Evolutionary conservation across 1,140 invertebrate species (phyloP).

Genomic region (Cydia splendana): DNA sequence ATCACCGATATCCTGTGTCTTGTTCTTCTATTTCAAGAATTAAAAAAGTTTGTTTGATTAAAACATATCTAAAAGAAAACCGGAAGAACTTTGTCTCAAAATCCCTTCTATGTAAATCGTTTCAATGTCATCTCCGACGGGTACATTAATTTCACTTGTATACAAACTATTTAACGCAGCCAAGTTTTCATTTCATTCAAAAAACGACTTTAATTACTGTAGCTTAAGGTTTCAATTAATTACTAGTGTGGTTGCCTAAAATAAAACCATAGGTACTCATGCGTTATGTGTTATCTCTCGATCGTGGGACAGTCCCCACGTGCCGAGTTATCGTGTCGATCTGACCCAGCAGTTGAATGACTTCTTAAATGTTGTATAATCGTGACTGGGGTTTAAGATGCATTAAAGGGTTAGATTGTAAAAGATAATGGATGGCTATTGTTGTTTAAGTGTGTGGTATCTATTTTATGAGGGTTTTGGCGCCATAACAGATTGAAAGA

Average conservation of each 20-base stretch:
- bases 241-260: background rate
- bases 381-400: conserved; percentile 4
- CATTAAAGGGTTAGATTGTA: background rate
- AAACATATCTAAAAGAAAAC: background rate
- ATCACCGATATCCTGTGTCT: background rate
- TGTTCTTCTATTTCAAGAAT: background rate
- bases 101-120: background rate
- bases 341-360: background rate
- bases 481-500: no score
- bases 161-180: background rate
- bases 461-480: background rate
- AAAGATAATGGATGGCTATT: background rate
- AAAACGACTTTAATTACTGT: background rate
- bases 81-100: background rate
- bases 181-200: background rate
- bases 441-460: background rate
- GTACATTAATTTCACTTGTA: conserved; percentile 5
- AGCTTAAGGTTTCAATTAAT: background rate
- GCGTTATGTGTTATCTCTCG: background rate
- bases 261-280: background rate
- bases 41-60: background rate
- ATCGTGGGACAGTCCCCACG: conserved; percentile 9
- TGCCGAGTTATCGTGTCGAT: background rate
- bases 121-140: background rate
- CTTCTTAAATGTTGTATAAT: conserved; percentile 7